phyloP scores from a whole-genome alignment of 2,888 invertebrate species.

The Aleiodes leptofemur region DNA sequence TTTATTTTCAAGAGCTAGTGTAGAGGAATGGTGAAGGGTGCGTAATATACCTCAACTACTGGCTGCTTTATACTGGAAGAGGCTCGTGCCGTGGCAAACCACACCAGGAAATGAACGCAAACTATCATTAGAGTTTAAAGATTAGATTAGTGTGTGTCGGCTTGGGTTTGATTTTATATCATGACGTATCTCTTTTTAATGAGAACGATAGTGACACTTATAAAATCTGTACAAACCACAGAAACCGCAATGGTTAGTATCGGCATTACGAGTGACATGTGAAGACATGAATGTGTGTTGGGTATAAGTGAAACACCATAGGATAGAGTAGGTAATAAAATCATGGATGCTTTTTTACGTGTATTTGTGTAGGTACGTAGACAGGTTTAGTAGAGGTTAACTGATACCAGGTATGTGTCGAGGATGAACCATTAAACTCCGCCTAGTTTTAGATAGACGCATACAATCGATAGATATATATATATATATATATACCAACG shows the following conservation, averaged over 20 bases:
- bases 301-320: not conserved
- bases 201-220: slow-evolving; percentile 61
- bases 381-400: slow-evolving; percentile 64
- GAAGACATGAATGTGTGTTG: not conserved
- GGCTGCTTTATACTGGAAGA: slow-evolving; percentile 12
- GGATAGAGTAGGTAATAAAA: not conserved
- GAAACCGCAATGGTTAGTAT: slow-evolving; percentile 61
- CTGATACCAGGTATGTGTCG: slow-evolving; percentile 64
- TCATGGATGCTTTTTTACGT: not conserved
- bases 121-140: slow-evolving; percentile 65
- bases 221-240: slow-evolving; percentile 68
- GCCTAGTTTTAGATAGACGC: slow-evolving; percentile 14
- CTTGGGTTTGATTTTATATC: slow-evolving; percentile 34
- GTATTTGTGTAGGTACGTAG: slow-evolving; percentile 52
- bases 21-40: not conserved
- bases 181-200: slow-evolving; percentile 54
- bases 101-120: slow-evolving; percentile 66
- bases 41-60: slow-evolving; percentile 22
- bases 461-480: slow-evolving; percentile 8
- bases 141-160: slow-evolving; percentile 51
- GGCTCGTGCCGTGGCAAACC: slow-evolving; percentile 66
- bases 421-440: slow-evolving; percentile 61
- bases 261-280: slow-evolving; percentile 28
- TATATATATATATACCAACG: too few species aligned
- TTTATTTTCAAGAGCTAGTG: slow-evolving; percentile 26